Conservation (phyloP, 2,888 invertebrate species). For the Chymomyza amoena region DNA sequence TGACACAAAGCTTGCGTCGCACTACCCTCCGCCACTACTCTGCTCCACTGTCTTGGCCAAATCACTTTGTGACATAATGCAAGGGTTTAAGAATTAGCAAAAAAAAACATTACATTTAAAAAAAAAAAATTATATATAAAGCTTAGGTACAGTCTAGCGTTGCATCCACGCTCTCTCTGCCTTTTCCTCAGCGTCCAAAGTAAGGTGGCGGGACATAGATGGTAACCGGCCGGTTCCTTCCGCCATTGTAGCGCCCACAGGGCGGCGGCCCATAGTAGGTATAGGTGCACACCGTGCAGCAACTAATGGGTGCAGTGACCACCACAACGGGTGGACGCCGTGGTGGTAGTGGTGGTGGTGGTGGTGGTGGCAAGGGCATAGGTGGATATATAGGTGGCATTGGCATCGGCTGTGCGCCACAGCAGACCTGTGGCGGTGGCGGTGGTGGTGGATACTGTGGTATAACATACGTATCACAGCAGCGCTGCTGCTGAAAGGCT, state of each 20-base stretch:
- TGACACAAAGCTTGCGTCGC: neutral
- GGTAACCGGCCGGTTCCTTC: conserved; percentile 36
- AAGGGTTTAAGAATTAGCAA: conserved; percentile 20
- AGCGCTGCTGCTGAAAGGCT: conserved; percentile 63
- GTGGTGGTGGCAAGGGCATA: conserved; percentile 23
- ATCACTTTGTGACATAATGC: neutral
- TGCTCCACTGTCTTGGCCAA: neutral
- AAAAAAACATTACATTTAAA: conserved; percentile 16
- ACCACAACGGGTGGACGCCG: conserved; percentile 45
- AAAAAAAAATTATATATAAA: conserved; percentile 11
- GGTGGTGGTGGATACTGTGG: conserved; percentile 36
- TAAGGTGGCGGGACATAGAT: conserved; percentile 62
- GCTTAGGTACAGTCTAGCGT: neutral
- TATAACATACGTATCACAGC: conserved; percentile 54
- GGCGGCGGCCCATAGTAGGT: conserved; percentile 72
- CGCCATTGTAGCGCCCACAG: conserved; percentile 48
- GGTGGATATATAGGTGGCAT: conserved; percentile 16
- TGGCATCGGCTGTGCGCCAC: conserved; percentile 14
- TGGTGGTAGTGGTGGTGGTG: conserved; percentile 22
- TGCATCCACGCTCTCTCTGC: neutral
- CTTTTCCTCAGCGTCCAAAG: conserved; percentile 38
- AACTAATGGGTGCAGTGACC: conserved; percentile 57
- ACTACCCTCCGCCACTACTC: too few relatives aligned
- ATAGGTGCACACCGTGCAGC: conserved; percentile 63
- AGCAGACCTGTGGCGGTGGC: conserved; percentile 20